Evolutionary conservation across 53 echinoderm and acorn worm species (phyloP).

Genomic region (Actinopyga echinites): DNA sequence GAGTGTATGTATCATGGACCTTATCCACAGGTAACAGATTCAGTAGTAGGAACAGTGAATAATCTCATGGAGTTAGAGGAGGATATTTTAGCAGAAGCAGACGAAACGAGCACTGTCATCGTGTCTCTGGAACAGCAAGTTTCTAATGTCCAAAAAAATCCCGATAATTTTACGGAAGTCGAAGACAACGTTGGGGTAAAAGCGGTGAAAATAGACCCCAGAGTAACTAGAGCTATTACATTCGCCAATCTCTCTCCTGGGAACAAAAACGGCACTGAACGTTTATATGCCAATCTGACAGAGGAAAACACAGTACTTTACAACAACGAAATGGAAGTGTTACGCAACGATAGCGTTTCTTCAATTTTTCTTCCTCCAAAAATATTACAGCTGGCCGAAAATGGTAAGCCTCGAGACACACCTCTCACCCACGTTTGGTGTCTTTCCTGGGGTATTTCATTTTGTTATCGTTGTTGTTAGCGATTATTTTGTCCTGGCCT

Average conservation of each 20-base stretch:
- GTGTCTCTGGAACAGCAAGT: not conserved
- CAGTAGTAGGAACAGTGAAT: slow-evolving; percentile 20
- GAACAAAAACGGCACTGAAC: not conserved
- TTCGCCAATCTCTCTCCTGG: not conserved
- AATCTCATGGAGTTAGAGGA: slow-evolving; percentile 8
- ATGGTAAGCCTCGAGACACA: too few species aligned
- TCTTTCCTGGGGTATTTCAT: too few species aligned
- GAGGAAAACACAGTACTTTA: not conserved
- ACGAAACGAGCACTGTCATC: not conserved
- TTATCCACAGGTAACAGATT: slow-evolving; percentile 5
- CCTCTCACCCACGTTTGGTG: too few species aligned
- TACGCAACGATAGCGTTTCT: not conserved
- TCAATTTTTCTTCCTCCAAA: not conserved
- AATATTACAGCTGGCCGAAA: not conserved
- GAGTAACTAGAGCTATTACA: not conserved
- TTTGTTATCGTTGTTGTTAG: too few species aligned
- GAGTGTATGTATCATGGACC: too few species aligned
- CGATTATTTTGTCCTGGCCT: too few species aligned
- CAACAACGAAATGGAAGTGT: not conserved
- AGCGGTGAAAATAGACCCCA: not conserved
- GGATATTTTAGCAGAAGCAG: not conserved
- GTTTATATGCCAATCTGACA: not conserved
- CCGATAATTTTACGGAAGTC: too few species aligned
- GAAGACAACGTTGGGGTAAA: too few species aligned
- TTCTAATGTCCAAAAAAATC: slow-evolving; percentile 7